A percentile compares a stretch with the other conserved stretches of the same genome.
Conservation (phyloP, 2,797 vertebrate genomes). For the Podarcis siculus region DNA sequence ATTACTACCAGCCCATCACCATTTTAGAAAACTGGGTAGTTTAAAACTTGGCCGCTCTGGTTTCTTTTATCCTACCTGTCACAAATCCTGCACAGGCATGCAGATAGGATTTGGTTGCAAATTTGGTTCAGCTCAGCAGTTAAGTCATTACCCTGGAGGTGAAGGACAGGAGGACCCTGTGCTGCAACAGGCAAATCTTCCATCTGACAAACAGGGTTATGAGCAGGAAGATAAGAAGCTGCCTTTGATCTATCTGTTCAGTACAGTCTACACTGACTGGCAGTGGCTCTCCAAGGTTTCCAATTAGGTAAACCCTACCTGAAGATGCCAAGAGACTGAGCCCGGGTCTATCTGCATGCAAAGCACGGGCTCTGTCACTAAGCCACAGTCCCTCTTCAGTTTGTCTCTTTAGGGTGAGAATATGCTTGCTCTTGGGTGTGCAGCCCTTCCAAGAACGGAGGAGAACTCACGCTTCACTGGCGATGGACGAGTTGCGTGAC, state of each 20-base stretch:
- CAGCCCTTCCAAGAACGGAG: neutral
- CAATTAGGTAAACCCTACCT: too few relatives aligned
- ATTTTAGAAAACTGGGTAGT: neutral
- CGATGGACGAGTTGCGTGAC: conserved; percentile 93
- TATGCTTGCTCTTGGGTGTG: too few relatives aligned
- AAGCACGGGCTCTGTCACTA: too few relatives aligned
- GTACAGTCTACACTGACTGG: too few relatives aligned
- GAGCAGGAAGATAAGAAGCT: too few relatives aligned
- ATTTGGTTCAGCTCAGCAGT: neutral
- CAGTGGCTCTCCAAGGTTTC: too few relatives aligned
- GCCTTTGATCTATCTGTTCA: too few relatives aligned
- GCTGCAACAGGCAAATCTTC: too few relatives aligned
- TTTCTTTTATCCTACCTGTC: neutral
- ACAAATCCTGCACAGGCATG: neutral
- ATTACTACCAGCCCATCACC: neutral
- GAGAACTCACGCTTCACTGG: conserved; percentile 90
- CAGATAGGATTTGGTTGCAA: neutral
- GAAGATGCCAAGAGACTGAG: too few relatives aligned
- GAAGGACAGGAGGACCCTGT: neutral
- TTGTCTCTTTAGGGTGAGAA: neutral
- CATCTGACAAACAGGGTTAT: neutral
- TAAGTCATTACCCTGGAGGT: neutral
- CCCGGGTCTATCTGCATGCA: too few relatives aligned
- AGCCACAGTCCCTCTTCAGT: too few relatives aligned
- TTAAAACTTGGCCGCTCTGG: neutral